These are phyloP conservation scores for Chaetorhynchus papuensis DNA, from an alignment of 2,113 vertebrate genomes.

Conservation along the genomic window DNA sequence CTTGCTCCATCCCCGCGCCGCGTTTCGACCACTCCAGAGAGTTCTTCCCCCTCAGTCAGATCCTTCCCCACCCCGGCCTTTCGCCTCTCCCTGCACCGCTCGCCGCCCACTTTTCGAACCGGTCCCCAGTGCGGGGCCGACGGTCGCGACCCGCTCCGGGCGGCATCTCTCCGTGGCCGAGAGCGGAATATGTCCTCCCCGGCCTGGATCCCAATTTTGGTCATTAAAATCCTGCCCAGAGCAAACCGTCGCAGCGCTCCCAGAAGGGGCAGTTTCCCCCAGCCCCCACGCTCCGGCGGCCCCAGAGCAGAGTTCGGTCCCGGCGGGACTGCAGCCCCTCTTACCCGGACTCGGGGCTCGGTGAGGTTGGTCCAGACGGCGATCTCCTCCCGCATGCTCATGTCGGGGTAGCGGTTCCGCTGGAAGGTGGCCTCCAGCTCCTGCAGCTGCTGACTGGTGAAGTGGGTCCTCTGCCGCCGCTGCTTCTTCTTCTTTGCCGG, in stretches of 20 bases:
- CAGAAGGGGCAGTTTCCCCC: background rate
- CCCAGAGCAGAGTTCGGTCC: background rate
- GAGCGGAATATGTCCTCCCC: background rate
- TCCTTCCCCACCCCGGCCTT: background rate
- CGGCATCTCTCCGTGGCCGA: background rate
- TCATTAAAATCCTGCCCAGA: background rate
- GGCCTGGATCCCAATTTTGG: background rate
- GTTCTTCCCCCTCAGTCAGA: background rate
- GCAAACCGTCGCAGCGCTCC: background rate
- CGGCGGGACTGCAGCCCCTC: background rate
- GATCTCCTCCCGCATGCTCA: constrained; percentile 98
- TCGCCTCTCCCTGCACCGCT: background rate
- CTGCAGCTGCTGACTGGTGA: constrained; percentile 97
- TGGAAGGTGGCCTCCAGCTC: constrained; percentile 98
- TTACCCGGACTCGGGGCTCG: constrained; percentile 94
- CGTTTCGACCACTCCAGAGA: background rate
- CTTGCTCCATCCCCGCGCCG: background rate
- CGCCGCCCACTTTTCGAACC: background rate
- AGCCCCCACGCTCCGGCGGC: background rate
- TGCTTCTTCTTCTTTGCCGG: constrained; percentile 95
- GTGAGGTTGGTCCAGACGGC: constrained; percentile 99
- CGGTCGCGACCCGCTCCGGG: background rate
- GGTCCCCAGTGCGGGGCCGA: background rate
- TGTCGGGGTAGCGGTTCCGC: constrained; percentile 96
- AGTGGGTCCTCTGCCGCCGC: constrained; percentile 92